Evolutionary conservation across 2,113 vertebrate species (phyloP).

Genomic region (Hypocryptadius cinnamomeus): DNA sequence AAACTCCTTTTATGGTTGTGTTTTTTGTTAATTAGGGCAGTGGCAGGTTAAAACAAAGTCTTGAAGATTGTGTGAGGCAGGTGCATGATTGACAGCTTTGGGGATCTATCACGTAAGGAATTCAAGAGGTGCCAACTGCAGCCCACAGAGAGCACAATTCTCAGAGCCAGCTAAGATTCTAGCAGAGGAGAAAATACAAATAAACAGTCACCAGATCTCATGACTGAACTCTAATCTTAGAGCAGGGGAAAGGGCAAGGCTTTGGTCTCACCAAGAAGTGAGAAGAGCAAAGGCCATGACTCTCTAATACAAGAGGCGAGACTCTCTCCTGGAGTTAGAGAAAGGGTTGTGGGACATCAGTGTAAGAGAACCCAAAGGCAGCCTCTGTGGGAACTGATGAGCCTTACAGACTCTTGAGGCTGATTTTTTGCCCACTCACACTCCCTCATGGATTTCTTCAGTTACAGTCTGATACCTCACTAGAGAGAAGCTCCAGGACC

Average conservation of each 20-base stretch:
- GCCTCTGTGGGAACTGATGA: neutral
- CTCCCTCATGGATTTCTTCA: neutral
- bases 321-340: neutral
- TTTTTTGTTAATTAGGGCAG: neutral
- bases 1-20: neutral
- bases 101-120: accelerated
- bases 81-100: neutral
- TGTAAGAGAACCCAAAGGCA: neutral
- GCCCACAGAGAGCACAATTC: neutral
- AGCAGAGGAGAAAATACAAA: neutral
- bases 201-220: neutral
- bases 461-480: neutral
- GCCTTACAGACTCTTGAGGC: neutral
- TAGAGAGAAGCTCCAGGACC: neutral
- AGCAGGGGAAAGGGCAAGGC: neutral
- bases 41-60: neutral
- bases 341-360: neutral
- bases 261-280: neutral
- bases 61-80: neutral
- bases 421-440: neutral
- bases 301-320: neutral
- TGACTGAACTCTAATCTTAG: neutral
- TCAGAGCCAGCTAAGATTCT: neutral
- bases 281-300: neutral
- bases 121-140: neutral